Evolutionary conservation across 1,140 invertebrate species (phyloP), one percentile per base, ranked within the genome.

Genomic region (Oncopodura yosiiana): DNA sequence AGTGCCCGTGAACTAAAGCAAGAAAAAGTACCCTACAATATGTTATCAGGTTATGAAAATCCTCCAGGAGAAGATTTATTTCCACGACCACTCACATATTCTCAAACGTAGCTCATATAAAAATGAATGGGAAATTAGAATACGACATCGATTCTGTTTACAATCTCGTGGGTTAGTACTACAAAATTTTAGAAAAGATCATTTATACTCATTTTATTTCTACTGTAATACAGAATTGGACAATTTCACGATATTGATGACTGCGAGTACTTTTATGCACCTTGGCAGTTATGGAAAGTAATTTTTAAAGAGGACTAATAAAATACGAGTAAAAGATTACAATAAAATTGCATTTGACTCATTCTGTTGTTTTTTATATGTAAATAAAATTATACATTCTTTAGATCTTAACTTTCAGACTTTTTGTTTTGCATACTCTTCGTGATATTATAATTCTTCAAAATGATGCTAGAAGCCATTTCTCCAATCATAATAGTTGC

Each of bases 271-370:
- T 43, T 37, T 19, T 26, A 36, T 16, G 54, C 54, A 2, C 30
- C 46, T 23, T 56, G 54, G 54, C 54, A 56, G 24, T 45, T 50
- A 21, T 56, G 54, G 54, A 18, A 27, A 32, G 8, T 51, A 4
- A 19, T n/a, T n/a, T n/a, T n/a, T n/a, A n/a, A n/a, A n/a, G n/a
- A n/a, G n/a, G n/a, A n/a, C n/a, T n/a, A n/a, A n/a, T n/a, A n/a
- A n/a, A n/a, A n/a, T n/a, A n/a, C n/a, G n/a, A n/a, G n/a, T n/a
- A n/a, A n/a, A n/a, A n/a, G n/a, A n/a, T n/a, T n/a, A n/a, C n/a
- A n/a, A n/a, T n/a, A n/a, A n/a, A n/a, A n/a, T n/a, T n/a, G n/a
- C n/a, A n/a, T n/a, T n/a, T n/a, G n/a, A n/a, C n/a, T n/a, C n/a
- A n/a, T n/a, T n/a, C n/a, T n/a, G n/a, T n/a, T n/a, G n/a, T n/a